Percentiles rank a stretch among this genome's conserved stretches.
phyloP scores from a whole-genome alignment of 2,797 vertebrate species.

The Characodon lateralis region DNA sequence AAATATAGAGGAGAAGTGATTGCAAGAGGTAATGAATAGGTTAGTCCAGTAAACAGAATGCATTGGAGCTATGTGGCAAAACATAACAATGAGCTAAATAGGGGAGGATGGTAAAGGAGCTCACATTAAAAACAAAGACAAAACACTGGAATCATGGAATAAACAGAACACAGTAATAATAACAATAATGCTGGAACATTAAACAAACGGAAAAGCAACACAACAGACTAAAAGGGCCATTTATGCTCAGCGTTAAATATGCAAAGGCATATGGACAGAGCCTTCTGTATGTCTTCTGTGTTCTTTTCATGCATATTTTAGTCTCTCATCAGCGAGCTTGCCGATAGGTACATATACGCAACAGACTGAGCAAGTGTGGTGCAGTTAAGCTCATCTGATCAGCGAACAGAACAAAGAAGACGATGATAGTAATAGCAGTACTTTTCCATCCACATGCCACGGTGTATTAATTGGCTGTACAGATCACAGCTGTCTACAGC shows the following conservation, averaged over 20 bases:
- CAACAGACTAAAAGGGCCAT: background rate
- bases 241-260: constrained; percentile 1
- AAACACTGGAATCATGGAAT: background rate
- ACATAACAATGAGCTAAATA: background rate
- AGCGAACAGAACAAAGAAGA: background rate
- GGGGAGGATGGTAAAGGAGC: background rate
- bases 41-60: background rate
- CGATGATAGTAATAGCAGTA: background rate
- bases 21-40: background rate
- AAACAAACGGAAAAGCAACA: constrained; percentile 3
- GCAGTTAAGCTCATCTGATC: background rate
- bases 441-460: background rate
- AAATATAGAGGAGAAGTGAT: background rate
- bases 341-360: background rate
- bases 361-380: background rate
- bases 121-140: background rate
- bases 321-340: background rate
- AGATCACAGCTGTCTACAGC: background rate
- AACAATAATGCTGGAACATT: background rate
- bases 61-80: background rate
- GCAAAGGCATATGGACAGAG: background rate
- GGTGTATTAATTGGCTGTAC: background rate
- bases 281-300: background rate
- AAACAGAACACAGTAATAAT: background rate
- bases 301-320: background rate